Evolutionary conservation across 2,888 invertebrate species (phyloP), one percentile per base, ranked within the genome.

Genomic region (Nomada fabriciana): DNA sequence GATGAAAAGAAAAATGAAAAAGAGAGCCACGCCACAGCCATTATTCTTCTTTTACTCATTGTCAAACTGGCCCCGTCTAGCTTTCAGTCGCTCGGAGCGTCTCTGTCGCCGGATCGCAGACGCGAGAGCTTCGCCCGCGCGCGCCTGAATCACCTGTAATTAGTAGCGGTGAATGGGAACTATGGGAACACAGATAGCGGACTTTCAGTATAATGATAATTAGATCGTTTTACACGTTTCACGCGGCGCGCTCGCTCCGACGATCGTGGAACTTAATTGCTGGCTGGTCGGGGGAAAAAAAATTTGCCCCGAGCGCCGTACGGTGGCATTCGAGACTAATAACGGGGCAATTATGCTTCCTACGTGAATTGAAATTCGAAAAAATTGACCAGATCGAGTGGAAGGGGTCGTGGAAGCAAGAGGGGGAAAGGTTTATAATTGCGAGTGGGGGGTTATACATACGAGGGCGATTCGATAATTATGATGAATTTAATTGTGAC

Each of bases 11-110:
- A 59, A 18, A 18, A 43, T 4, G 9, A 78, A 76, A 82, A 76
- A 75, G 60, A 20, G 60, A 42, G 63, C 80, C 76, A 76, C 78
- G 76, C 69, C 43, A 68, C 78, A 74, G 36, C 85, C 80, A 89
- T 89, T 89, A 89, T 86, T 83, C 84, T 79, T 81, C 73, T 85
- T 85, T 79, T 82, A 79, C 80, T 74, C 80, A 85, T 87, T 85
- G 83, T 81, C 80, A 79, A 76, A 74, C 71, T 23, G 60, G 68
- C 55, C 47, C n/a, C 29, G 60, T 53, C 69, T 80, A 52, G 68
- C 72, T 76, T 74, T 65, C 76, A 61, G 10, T 55, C 67, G 55
- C 23, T 70, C 55, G 67, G 52, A 53, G 42, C 74, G 53, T 52
- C 9, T 52, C 53, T 64, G 57, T 20, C 61, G 29, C 55, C 73